These are phyloP conservation scores for Tragelaphus buxtoni DNA, from an alignment of 2,113 vertebrate genomes.

Conservation along the genomic window DNA sequence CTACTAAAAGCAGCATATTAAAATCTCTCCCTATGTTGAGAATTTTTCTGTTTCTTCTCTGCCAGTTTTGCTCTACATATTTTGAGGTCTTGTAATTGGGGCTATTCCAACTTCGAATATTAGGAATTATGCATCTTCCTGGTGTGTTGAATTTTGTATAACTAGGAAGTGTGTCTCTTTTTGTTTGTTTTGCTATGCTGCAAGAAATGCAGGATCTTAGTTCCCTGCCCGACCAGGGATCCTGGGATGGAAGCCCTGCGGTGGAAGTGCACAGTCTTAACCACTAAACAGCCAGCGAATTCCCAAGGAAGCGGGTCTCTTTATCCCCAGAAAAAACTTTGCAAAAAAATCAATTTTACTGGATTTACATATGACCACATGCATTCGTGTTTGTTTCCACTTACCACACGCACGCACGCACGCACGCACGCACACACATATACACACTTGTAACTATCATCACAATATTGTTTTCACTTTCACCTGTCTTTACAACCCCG, in stretches of 20 bases:
- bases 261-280: neutral
- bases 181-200: neutral
- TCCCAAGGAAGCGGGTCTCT: neutral
- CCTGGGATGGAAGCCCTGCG: neutral
- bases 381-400: neutral
- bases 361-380: neutral
- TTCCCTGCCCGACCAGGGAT: neutral
- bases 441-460: neutral
- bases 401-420: neutral
- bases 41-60: neutral
- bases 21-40: neutral
- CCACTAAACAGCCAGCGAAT: neutral
- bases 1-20: neutral
- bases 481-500: neutral
- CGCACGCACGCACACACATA: neutral
- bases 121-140: neutral
- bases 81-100: neutral
- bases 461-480: neutral
- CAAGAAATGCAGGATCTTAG: neutral
- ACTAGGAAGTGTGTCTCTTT: neutral
- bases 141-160: neutral
- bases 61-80: neutral
- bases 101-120: neutral
- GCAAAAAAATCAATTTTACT: neutral
- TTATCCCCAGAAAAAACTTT: neutral